These are phyloP conservation scores for Scolopax bukidnonensis DNA, from an alignment of 2,797 vertebrate genomes.

Conservation along the genomic window DNA sequence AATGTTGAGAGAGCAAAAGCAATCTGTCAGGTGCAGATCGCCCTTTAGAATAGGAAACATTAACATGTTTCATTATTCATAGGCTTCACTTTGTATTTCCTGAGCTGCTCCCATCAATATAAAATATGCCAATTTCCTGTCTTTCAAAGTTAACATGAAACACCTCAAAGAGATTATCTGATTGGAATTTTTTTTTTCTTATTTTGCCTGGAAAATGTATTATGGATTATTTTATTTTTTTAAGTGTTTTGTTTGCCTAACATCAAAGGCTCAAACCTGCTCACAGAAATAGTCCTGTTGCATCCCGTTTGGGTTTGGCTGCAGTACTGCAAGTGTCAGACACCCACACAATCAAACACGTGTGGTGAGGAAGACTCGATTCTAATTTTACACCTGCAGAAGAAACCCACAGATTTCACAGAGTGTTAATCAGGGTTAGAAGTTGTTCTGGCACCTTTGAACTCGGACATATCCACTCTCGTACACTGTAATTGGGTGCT, in stretches of 20 bases:
- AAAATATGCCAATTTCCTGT: conserved; percentile 67
- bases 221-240: not conserved
- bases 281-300: not conserved
- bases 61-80: conserved; percentile 53
- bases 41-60: conserved; percentile 1
- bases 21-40: conserved; percentile 42
- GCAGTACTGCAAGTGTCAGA: not conserved
- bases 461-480: not conserved
- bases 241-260: not conserved
- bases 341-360: not conserved
- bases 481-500: not conserved
- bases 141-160: conserved; percentile 62
- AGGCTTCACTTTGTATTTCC: conserved; percentile 29
- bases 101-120: conserved; percentile 33
- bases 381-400: not conserved
- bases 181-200: not conserved
- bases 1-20: not conserved
- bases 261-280: conserved; percentile 28
- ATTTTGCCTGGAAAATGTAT: conserved; percentile 37
- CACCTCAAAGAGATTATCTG: conserved; percentile 60
- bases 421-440: not conserved
- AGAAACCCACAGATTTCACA: conserved; percentile 2
- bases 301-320: not conserved
- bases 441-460: not conserved
- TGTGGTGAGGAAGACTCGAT: not conserved